Percentiles rank a stretch among this genome's conserved stretches.
Evolutionary conservation across 2,888 invertebrate species (phyloP).

Genomic region (Drosophila melanocephala): DNA sequence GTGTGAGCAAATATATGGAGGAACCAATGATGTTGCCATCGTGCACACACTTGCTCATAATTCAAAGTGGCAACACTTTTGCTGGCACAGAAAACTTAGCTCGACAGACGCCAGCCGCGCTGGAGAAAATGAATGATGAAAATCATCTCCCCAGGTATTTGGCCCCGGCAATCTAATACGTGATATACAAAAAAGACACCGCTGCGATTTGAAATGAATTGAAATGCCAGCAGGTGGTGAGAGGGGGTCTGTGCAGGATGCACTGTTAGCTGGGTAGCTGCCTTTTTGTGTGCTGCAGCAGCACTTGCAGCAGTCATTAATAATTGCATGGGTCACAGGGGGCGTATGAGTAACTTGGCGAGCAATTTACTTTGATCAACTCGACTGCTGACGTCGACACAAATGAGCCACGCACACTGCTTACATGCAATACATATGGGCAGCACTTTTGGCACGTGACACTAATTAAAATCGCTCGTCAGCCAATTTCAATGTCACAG

Average conservation of each 20-base stretch:
- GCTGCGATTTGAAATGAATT: constrained; percentile 52
- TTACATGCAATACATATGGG: constrained; percentile 8
- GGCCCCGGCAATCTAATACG: constrained; percentile 57
- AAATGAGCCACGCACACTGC: constrained; percentile 21
- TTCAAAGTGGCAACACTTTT: constrained; percentile 68
- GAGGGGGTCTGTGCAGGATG: too few relatives aligned
- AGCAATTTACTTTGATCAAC: constrained; percentile 63
- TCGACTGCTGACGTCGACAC: constrained; percentile 42
- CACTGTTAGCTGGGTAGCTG: not conserved
- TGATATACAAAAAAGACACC: constrained; percentile 42
- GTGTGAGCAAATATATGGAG: not conserved
- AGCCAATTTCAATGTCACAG: constrained; percentile 78
- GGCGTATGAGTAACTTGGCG: constrained; percentile 54
- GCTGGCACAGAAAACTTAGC: constrained; percentile 54
- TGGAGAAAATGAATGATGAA: constrained; percentile 73
- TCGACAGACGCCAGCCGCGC: constrained; percentile 37
- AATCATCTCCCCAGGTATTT: constrained; percentile 72
- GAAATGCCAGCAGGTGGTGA: constrained; percentile 58
- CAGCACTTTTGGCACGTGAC: constrained; percentile 61
- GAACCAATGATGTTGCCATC: constrained; percentile 21
- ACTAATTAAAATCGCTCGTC: constrained; percentile 82
- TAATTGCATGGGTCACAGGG: constrained; percentile 61
- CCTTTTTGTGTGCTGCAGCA: constrained; percentile 31
- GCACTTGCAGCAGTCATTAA: constrained; percentile 58
- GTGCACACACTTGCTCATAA: constrained; percentile 61